phyloP scores from a whole-genome alignment of 1,140 invertebrate genomes.

The Heliothis subflexa region DNA sequence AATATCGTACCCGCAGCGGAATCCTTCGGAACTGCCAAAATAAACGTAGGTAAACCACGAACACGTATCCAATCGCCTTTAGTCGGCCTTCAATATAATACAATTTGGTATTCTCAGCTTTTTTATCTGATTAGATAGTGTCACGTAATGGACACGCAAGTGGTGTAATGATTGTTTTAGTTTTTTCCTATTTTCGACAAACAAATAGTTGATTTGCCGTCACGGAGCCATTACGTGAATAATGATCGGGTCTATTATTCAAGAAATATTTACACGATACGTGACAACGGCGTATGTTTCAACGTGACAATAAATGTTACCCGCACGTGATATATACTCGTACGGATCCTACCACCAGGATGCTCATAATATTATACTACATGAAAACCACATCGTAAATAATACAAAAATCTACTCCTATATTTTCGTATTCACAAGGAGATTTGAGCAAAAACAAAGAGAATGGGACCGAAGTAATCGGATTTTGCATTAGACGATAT shows the following conservation, averaged over 20 bases:
- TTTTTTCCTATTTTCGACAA: slow-evolving; percentile 10
- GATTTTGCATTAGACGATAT: slow-evolving; percentile 34
- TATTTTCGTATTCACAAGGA: slow-evolving; percentile 34
- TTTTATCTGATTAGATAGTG: slow-evolving; percentile 10
- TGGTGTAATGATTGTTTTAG: slow-evolving; percentile 16
- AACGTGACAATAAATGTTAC: slow-evolving; percentile 5
- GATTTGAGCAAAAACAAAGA: slow-evolving; percentile 15
- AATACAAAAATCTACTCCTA: not conserved
- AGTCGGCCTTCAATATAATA: not conserved
- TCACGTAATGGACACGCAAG: not conserved
- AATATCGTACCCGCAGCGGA: not conserved
- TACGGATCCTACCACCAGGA: not conserved
- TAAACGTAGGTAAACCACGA: slow-evolving; percentile 22
- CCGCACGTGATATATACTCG: not conserved
- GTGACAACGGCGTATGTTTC: slow-evolving; percentile 1
- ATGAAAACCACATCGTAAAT: not conserved
- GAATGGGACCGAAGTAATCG: slow-evolving; percentile 21
- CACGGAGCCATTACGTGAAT: not conserved
- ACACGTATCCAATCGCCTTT: slow-evolving; percentile 5
- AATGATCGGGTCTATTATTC: not conserved
- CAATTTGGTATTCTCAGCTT: slow-evolving; percentile 20
- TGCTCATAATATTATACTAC: slow-evolving; percentile 4
- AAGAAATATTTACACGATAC: not conserved
- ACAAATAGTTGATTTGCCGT: not conserved
- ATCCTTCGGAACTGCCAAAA: not conserved